Evolutionary conservation across 1,140 invertebrate genomes (phyloP).

Genomic region (Lerema accius): DNA sequence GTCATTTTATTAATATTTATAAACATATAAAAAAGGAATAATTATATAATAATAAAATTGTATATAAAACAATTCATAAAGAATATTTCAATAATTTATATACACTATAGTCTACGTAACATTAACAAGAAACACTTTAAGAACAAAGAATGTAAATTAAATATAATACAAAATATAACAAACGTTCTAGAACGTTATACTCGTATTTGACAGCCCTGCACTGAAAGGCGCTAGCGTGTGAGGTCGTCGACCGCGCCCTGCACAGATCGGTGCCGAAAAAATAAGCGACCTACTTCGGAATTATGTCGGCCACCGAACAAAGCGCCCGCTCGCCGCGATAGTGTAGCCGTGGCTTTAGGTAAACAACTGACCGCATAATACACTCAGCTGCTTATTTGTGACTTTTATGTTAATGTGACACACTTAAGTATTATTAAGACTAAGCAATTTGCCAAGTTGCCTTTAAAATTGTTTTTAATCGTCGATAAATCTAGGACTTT

Average conservation of each 20-base stretch:
- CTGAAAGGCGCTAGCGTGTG: constrained; percentile 56
- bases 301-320: constrained; percentile 77
- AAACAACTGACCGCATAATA: constrained; percentile 28
- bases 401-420: too few species aligned
- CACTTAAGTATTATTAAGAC: background rate
- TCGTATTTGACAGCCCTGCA: constrained; percentile 14
- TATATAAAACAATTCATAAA: too few species aligned
- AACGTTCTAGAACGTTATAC: background rate
- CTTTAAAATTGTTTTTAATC: background rate
- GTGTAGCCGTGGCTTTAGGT: constrained; percentile 14
- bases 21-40: too few species aligned
- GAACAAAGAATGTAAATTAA: too few species aligned
- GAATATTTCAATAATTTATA: too few species aligned
- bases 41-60: too few species aligned
- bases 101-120: too few species aligned
- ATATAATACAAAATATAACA: background rate
- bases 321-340: constrained; percentile 49
- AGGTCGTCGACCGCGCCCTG: constrained; percentile 70
- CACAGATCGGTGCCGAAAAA: constrained; percentile 74
- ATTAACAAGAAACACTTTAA: too few species aligned
- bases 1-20: too few species aligned
- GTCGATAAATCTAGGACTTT: too few species aligned
- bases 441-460: background rate
- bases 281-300: constrained; percentile 76
- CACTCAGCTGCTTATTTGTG: too few species aligned